phyloP scores from a whole-genome alignment of 1,140 invertebrate genomes.

The Drosophila athabasca region DNA sequence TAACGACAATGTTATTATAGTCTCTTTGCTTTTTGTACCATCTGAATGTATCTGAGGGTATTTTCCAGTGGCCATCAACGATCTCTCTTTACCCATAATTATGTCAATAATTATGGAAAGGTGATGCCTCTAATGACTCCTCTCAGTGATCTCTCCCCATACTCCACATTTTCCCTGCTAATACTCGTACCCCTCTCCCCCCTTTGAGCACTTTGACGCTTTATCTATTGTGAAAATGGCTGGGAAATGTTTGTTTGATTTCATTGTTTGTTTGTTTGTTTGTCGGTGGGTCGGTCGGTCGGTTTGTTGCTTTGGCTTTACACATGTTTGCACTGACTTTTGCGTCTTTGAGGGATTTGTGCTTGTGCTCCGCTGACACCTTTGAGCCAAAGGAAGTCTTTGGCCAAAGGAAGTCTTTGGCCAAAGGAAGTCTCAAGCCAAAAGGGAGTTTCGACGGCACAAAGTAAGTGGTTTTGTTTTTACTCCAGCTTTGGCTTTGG shows the following conservation, averaged over 20 bases:
- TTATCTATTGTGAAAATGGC: constrained; percentile 55
- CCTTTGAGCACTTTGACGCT: constrained; percentile 6
- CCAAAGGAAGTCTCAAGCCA: neutral
- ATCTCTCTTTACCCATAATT: constrained; percentile 48
- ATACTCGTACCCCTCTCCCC: no score
- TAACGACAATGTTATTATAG: constrained; percentile 65
- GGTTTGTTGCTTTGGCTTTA: constrained; percentile 65
- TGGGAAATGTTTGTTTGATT: constrained; percentile 57
- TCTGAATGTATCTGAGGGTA: neutral
- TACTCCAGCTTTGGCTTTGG: neutral
- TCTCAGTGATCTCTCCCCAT: constrained; percentile 40
- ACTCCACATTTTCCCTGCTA: neutral
- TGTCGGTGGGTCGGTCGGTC: neutral
- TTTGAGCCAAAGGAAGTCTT: constrained; percentile 40
- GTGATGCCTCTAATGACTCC: constrained; percentile 62
- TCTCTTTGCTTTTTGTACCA: constrained; percentile 26
- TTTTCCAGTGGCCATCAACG: no score
- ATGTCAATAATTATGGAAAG: constrained; percentile 67
- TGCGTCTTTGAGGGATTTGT: constrained; percentile 44
- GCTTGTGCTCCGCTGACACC: constrained; percentile 67
- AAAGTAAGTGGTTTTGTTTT: constrained; percentile 59
- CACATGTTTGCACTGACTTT: constrained; percentile 67
- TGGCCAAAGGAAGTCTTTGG: constrained; percentile 15
- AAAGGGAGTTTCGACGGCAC: constrained; percentile 31
- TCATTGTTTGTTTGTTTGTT: constrained; percentile 41